Evolutionary conservation across 2,113 vertebrate genomes (phyloP).

Genomic region (Morphnarchus princeps): DNA sequence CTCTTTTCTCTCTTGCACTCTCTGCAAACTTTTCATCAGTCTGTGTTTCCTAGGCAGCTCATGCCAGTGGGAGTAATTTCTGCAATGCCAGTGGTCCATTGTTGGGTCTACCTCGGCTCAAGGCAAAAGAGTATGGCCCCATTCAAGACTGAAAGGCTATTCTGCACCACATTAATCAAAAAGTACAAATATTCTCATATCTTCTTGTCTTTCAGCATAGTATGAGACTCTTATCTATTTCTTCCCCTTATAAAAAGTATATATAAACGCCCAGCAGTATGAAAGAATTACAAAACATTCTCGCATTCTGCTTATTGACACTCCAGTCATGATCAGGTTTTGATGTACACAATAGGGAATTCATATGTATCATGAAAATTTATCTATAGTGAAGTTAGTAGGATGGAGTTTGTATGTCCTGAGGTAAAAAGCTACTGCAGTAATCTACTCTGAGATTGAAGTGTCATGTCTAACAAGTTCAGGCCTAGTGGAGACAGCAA

Average conservation of each 20-base stretch:
- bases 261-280: neutral
- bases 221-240: neutral
- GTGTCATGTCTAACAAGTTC: neutral
- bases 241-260: neutral
- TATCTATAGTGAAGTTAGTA: neutral
- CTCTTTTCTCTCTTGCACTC: neutral
- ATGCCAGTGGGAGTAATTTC: neutral
- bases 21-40: neutral
- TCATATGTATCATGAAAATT: neutral
- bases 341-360: neutral
- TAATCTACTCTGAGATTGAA: neutral
- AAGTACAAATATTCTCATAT: neutral
- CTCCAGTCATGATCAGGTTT: neutral
- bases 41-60: neutral
- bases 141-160: neutral
- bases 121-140: neutral
- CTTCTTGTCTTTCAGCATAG: neutral
- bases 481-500: neutral
- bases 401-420: neutral
- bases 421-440: neutral
- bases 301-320: neutral
- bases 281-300: neutral
- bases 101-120: neutral
- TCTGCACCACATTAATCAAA: neutral
- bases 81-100: neutral